Evolutionary conservation across 2,888 invertebrate genomes (phyloP).

Genomic region (Anoncus sp.): DNA sequence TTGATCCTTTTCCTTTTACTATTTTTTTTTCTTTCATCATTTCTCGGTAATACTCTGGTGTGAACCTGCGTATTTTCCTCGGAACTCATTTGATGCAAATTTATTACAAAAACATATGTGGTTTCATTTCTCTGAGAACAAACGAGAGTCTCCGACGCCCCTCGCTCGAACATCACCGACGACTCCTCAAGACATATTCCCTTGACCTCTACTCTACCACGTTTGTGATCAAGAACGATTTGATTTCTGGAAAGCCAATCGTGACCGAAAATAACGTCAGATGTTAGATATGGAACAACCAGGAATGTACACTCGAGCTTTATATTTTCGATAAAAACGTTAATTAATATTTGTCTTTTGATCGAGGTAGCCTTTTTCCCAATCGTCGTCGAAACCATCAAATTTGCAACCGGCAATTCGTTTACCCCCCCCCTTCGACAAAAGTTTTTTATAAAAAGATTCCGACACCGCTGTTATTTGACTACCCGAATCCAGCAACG

Average conservation of each 20-base stretch:
- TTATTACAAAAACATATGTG: constrained; percentile 4
- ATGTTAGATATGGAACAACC: constrained; percentile 17
- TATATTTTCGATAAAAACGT: constrained; percentile 2
- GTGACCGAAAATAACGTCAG: constrained; percentile 53
- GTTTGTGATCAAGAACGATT: neutral
- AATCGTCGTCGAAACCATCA: constrained; percentile 34
- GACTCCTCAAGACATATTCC: constrained; percentile 18
- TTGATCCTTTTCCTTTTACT: too few species aligned
- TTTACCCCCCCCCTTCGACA: neutral
- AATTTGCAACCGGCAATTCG: constrained; percentile 44
- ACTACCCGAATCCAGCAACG: constrained; percentile 39
- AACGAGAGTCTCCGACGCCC: neutral
- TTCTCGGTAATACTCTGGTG: neutral
- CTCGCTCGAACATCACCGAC: constrained; percentile 17
- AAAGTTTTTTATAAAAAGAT: constrained; percentile 28
- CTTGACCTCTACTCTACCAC: neutral
- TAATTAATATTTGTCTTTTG: constrained; percentile 34
- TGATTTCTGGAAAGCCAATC: constrained; percentile 35
- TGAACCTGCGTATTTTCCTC: too few species aligned
- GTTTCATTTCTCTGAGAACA: neutral
- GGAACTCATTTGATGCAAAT: constrained; percentile 6
- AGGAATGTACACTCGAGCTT: neutral
- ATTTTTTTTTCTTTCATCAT: too few species aligned
- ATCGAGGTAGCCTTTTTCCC: constrained; percentile 47
- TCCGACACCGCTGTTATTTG: constrained; percentile 49